Base-by-base conservation (phyloP, 1,140 invertebrate species). In the Drosophila tsacasi region DNA sequence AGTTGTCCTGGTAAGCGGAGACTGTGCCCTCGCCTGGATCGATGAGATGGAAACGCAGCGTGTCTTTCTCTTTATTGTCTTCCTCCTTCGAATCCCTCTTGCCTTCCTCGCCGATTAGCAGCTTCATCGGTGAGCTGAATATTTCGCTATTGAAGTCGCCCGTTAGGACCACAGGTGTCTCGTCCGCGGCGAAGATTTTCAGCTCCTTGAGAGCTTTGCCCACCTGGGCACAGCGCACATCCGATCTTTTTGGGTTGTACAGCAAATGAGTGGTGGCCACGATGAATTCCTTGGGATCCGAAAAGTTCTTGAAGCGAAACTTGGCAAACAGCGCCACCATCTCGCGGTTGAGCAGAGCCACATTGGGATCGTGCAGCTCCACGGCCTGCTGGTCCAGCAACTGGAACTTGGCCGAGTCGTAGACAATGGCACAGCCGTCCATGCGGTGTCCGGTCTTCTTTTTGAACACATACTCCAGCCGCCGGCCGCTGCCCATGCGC, bases 241-340 rank as follows among this genome's bases (percentile, higher is more conserved):
- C 98, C 25, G 96, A 95, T 30, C 98, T 93, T 81, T 94, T 96
- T 0, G 97, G 97, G 94, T 99, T 99, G 91, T 97, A 99, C 8
- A 99, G 93, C n/a, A 99, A 94, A 94, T 99, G 98, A 0, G 98
- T 99, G 5, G 97, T 99, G 7, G 97, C 97, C 1, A 99, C 95
- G 30, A 97, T 94, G 54, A 98, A 92, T 23, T 95, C 93, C 8
- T 80, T 85, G 12, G 62, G 39, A 2, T 58, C 21, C 0, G 93
- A 93, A 2, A 92, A 54, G 3, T 94, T 94, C 68, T 94, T 94
- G 1, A 95, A 92, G 10, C 93, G 84, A 64, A 99, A 95, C 89
- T 97, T 96, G 5, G 96, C 95, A 40, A 99, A 94, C 25, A 99
- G 85, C 0, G 95, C 98, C 44, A 99, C 95, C 93, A 99, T 99